Conservation (phyloP, 2,888 invertebrate genomes). For the Chrysotoxum bicinctum region DNA sequence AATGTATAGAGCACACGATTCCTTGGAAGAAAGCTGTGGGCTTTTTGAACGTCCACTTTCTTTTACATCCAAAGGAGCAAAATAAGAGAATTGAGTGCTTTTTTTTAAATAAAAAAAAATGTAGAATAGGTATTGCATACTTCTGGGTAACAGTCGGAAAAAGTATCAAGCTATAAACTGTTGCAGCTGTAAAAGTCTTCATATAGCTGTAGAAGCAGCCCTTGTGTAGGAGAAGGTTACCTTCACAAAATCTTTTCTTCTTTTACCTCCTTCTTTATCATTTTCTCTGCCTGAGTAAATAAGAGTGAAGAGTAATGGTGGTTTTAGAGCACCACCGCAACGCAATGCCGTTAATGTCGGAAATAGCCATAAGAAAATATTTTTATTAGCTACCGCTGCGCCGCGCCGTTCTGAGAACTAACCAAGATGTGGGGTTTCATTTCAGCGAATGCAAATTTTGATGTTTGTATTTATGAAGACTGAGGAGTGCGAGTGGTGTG, state of each 20-base stretch:
- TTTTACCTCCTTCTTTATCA: not conserved
- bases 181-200: conserved; percentile 43
- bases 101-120: not conserved
- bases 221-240: not conserved
- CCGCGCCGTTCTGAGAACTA: conserved; percentile 14
- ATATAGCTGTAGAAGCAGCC: not conserved
- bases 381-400: conserved; percentile 34
- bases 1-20: not conserved
- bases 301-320: conserved; percentile 20
- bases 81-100: conserved; percentile 15
- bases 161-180: conserved; percentile 37
- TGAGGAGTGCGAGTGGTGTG: not conserved
- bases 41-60: not conserved
- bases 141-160: conserved; percentile 27
- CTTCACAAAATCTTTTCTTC: conserved; percentile 15
- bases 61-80: not conserved
- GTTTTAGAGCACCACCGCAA: not conserved
- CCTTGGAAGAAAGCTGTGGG: not conserved
- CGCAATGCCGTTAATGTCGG: conserved; percentile 29
- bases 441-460: conserved; percentile 33
- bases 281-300: conserved; percentile 24
- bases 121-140: not conserved
- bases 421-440: conserved; percentile 29
- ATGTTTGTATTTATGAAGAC: conserved; percentile 9
- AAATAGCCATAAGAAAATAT: conserved; percentile 59